phyloP scores from a whole-genome alignment of 2,797 vertebrate genomes.

The Erethizon dorsatum region DNA sequence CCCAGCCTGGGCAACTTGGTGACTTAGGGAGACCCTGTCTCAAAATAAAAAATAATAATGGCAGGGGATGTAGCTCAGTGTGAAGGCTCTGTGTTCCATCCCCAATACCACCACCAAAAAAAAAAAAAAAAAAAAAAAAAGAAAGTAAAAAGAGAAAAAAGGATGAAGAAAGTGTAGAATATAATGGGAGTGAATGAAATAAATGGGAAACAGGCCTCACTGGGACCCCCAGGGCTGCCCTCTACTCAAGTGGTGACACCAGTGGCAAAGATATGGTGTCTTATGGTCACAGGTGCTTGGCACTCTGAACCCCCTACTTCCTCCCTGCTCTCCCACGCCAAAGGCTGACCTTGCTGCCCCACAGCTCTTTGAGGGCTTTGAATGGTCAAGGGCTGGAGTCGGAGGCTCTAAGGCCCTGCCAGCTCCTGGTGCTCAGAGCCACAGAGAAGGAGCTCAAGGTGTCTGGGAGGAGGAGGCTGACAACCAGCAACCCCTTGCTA shows the following conservation, averaged over 20 bases:
- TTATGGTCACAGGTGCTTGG: neutral
- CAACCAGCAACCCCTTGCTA: rapidly evolving
- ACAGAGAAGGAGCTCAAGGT: neutral
- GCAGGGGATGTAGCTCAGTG: neutral
- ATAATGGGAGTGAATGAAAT: neutral
- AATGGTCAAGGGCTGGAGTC: neutral
- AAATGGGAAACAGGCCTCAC: rapidly evolving
- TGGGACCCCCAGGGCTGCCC: neutral
- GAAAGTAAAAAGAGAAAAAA: neutral
- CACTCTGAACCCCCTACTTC: neutral
- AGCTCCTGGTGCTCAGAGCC: neutral
- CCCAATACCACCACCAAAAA: neutral
- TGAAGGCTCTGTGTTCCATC: neutral
- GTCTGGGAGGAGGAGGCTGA: neutral
- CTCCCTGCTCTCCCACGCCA: neutral
- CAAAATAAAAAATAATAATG: neutral
- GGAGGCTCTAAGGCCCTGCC: neutral
- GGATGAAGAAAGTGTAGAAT: rapidly evolving
- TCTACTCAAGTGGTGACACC: neutral
- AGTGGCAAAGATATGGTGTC: neutral
- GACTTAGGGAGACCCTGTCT: neutral
- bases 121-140: neutral
- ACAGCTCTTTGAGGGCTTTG: neutral
- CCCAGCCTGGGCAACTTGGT: neutral
- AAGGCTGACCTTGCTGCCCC: neutral